phyloP scores from a whole-genome alignment of 2,888 invertebrate species.

The Drosophila falleni region DNA sequence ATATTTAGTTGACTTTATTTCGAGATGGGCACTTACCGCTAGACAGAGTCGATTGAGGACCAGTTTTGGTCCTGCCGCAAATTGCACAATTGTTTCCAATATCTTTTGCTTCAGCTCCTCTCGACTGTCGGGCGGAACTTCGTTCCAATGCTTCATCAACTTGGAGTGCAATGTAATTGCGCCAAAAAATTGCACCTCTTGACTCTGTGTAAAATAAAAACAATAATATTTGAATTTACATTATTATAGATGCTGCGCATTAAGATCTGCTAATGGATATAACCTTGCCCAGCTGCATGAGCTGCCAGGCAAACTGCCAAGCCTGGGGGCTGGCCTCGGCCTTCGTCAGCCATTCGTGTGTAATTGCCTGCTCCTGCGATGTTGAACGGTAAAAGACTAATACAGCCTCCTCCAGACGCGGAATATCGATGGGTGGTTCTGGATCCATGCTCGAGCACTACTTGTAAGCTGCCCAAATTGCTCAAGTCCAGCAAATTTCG shows the following conservation, averaged over 20 bases:
- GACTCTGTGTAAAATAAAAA: slow-evolving; percentile 87
- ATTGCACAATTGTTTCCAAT: slow-evolving; percentile 91
- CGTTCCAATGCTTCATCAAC: slow-evolving; percentile 94
- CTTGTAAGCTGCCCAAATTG: slow-evolving; percentile 12
- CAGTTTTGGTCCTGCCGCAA: slow-evolving; percentile 93
- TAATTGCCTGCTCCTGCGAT: slow-evolving; percentile 90
- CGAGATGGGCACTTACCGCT: slow-evolving; percentile 87
- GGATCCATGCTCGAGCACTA: slow-evolving; percentile 35
- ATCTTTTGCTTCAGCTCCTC: slow-evolving; percentile 91
- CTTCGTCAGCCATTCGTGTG: slow-evolving; percentile 94
- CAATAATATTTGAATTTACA: background rate
- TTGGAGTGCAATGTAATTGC: slow-evolving; percentile 96
- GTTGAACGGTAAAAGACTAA: slow-evolving; percentile 84
- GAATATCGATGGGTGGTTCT: slow-evolving; percentile 78
- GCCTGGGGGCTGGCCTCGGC: slow-evolving; percentile 95
- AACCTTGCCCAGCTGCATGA: slow-evolving; percentile 93
- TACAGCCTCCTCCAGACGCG: slow-evolving; percentile 84
- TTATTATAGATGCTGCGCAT: background rate
- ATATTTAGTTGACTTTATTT: background rate
- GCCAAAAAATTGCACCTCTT: slow-evolving; percentile 97
- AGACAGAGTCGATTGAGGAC: slow-evolving; percentile 95
- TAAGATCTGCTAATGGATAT: slow-evolving; percentile 7
- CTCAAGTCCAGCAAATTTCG: slow-evolving; percentile 45
- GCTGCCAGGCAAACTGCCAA: slow-evolving; percentile 97
- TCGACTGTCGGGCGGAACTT: slow-evolving; percentile 93